These are phyloP conservation scores for Chaenocephalus aceratus DNA, from an alignment of 2,113 vertebrate genomes.

Conservation along the genomic window DNA sequence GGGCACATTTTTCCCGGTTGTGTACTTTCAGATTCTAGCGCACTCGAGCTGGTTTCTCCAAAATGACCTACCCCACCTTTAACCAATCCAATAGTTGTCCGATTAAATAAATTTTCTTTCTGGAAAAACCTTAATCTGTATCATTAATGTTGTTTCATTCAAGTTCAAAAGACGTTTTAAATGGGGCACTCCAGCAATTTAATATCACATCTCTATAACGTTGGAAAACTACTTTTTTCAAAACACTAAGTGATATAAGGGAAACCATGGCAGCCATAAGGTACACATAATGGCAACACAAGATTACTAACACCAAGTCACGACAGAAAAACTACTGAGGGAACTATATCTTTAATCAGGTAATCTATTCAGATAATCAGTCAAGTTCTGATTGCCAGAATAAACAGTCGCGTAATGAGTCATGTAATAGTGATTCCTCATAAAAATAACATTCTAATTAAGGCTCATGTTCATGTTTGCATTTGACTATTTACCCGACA, in stretches of 20 bases:
- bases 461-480: neutral
- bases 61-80: too few species aligned
- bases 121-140: neutral
- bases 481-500: neutral
- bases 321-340: neutral
- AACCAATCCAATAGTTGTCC: too few species aligned
- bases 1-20: too few species aligned
- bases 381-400: slow-evolving; percentile 3
- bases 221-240: neutral
- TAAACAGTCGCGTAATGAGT: slow-evolving; percentile 1
- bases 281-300: neutral
- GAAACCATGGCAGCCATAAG: too few species aligned
- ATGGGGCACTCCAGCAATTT: neutral
- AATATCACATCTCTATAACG: neutral
- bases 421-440: neutral
- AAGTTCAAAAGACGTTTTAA: too few species aligned
- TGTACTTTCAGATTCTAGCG: too few species aligned
- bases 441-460: neutral
- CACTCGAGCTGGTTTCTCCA: too few species aligned
- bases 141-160: neutral
- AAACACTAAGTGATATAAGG: too few species aligned
- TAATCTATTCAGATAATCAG: slow-evolving; percentile 37
- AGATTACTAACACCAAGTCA: neutral
- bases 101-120: neutral
- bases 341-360: neutral